Evolutionary conservation across 2,113 vertebrate genomes (phyloP).

Genomic region (Pluvianellus socialis): DNA sequence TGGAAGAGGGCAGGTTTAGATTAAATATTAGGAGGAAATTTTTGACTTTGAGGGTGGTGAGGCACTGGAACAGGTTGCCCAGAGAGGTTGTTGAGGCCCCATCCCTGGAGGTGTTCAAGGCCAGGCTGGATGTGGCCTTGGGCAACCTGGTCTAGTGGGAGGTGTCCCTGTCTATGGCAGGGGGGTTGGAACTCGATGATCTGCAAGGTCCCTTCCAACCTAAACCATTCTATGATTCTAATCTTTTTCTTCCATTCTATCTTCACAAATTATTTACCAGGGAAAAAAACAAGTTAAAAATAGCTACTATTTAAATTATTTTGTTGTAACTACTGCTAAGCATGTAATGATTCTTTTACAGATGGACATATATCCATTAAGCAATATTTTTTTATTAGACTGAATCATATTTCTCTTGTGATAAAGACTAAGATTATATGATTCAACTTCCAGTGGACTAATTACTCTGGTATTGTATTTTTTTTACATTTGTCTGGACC

Average conservation of each 20-base stretch:
- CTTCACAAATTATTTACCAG: background rate
- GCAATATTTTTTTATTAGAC: background rate
- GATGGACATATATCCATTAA: background rate
- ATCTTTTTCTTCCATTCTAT: background rate
- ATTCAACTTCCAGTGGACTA: background rate
- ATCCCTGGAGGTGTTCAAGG: no score
- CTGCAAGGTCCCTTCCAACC: no score
- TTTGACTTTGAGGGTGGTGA: no score
- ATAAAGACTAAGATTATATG: background rate
- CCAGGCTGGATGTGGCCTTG: no score
- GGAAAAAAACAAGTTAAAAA: background rate
- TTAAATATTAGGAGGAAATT: no score
- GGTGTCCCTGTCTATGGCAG: no score
- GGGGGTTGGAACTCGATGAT: no score
- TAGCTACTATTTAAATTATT: background rate
- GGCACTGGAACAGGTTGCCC: no score
- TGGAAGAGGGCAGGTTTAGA: no score
- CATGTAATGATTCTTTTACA: background rate
- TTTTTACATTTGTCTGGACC: background rate
- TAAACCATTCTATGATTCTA: no score
- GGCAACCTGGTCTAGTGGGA: no score
- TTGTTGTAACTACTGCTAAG: background rate
- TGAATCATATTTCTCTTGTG: background rate
- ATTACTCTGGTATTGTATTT: background rate
- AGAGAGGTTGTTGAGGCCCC: no score